Base-by-base conservation (phyloP, 2,797 vertebrate genomes). In the Diglossa cyanea region DNA sequence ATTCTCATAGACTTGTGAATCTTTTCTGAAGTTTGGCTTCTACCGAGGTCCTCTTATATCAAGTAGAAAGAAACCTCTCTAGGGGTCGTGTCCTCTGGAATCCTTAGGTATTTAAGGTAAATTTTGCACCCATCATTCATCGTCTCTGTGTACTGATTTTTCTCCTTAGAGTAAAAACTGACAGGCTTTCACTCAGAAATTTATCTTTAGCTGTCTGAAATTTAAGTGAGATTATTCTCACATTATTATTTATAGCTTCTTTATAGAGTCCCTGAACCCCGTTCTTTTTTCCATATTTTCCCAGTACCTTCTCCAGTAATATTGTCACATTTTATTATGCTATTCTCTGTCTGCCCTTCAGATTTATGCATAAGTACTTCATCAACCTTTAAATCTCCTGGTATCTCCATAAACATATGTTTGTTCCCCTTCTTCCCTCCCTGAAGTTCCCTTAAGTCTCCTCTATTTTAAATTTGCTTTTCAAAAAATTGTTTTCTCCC, bases 321-420 rank as follows among this genome's bases (percentile, higher is more conserved):
- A 48, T 39, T 74, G 58, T 93, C 75, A 58, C 17, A 40, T 94
- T 91, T 93, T 87, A 76, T 90, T 93, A 51, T 68, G 31, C 26
- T 86, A 2, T 74, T 94, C 55, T 40, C 53, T 45, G 5, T 68
- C 54, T 80, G 30, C 68, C 75, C 72, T 86, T 82, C 44, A 78
- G 83, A 91, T 88, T 95, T 86, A 44, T 71, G 50, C 45, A 17
- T 68, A 92, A 94, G 39, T 71, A 94, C 72, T 93, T 90, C 65
- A 91, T 94, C 85, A 91, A 78, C 79, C 79, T 92, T 96, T 80
- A 93, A 88, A 91, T 96, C 91, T 93, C 92, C 58, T 95, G 91
- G 48, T 78, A 68, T 78, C 87, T 88, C 45, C 33, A 35, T 86
- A 92, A 90, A 91, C 87, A 94, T 94, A 87, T 94, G 90, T 77